These are phyloP conservation scores for Apus apus DNA, from an alignment of 2,113 vertebrate species.

Conservation along the genomic window DNA sequence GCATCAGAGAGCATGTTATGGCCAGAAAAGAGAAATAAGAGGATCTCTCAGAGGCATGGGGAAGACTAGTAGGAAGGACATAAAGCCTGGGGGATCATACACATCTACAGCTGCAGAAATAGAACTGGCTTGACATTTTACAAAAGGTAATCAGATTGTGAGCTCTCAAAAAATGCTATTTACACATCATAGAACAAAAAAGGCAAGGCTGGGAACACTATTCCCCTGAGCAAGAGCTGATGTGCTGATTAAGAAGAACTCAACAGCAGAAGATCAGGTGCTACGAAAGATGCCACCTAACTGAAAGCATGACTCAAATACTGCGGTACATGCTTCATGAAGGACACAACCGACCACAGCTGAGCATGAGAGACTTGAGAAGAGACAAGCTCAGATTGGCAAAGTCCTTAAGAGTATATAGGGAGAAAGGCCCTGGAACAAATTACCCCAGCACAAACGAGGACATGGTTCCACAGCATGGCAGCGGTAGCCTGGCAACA, in stretches of 20 bases:
- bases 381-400: not conserved
- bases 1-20: not conserved
- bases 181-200: not conserved
- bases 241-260: not conserved
- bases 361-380: not conserved
- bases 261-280: not conserved
- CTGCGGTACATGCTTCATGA: accelerated
- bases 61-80: not conserved
- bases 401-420: not conserved
- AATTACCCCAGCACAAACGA: not conserved
- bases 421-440: not conserved
- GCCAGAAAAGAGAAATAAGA: not conserved
- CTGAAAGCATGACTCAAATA: not conserved
- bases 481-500: not conserved
- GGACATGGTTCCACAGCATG: not conserved
- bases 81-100: not conserved
- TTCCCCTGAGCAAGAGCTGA: not conserved
- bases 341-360: not conserved
- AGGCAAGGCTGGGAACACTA: not conserved
- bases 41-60: not conserved
- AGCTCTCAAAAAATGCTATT: not conserved
- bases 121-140: not conserved
- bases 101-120: not conserved
- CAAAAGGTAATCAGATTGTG: not conserved
- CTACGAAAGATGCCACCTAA: not conserved